phyloP scores from a whole-genome alignment of 1,140 invertebrate species.

The Leptinotarsa undecemlineata region DNA sequence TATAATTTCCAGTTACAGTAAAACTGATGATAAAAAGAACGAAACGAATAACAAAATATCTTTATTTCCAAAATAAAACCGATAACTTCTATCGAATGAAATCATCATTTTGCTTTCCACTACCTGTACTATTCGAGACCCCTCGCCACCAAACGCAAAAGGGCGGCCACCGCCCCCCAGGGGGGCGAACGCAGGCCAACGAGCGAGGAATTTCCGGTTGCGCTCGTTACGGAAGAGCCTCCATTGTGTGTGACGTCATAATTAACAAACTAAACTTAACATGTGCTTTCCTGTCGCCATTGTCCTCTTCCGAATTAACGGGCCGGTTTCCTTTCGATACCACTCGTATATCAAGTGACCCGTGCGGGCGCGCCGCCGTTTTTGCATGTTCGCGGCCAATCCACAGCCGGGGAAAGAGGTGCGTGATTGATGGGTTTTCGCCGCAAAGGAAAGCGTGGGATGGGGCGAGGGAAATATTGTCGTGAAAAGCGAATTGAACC shows the following conservation, averaged over 20 bases:
- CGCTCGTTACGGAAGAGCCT: conserved; percentile 49
- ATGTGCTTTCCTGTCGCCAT: conserved; percentile 57
- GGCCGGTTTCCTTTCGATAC: conserved; percentile 54
- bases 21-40: too few species aligned
- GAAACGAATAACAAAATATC: too few species aligned
- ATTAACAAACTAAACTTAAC: conserved; percentile 59
- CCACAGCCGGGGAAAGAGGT: neutral
- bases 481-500: neutral
- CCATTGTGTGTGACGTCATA: conserved; percentile 55
- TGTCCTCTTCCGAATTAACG: conserved; percentile 56
- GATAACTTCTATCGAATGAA: too few species aligned
- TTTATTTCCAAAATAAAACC: too few species aligned
- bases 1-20: too few species aligned
- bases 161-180: neutral
- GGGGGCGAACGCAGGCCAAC: conserved; percentile 17
- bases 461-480: conserved; percentile 1
- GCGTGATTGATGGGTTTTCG: neutral
- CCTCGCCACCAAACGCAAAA: neutral
- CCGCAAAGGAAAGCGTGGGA: neutral
- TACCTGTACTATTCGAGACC: neutral
- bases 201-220: conserved; percentile 52
- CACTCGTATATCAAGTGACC: conserved; percentile 53
- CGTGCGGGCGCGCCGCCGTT: conserved; percentile 43
- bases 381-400: conserved; percentile 21
- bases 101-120: too few species aligned